Evolutionary conservation across 2,797 vertebrate species (phyloP), one percentile per base, ranked within the genome.

Genomic region (Myripristis jacobus): DNA sequence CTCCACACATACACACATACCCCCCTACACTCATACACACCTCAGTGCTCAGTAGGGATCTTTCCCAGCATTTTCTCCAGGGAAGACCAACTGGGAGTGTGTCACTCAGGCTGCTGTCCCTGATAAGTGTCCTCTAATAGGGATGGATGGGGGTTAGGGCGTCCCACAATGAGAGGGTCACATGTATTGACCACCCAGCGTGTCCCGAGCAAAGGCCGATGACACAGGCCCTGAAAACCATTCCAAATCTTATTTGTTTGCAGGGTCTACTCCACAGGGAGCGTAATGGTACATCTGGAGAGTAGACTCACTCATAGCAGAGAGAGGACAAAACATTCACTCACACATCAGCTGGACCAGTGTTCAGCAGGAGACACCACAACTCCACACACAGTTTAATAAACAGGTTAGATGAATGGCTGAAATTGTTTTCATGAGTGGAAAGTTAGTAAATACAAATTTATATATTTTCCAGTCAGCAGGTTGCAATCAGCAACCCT

Each of bases 101-200:
- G 88, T 91, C 89, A 89, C 88, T 87, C 80, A 55, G 78, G 87
- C 83, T 83, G 69, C 77, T 70, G 73, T 84, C 77, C 82, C 85
- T 89, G 87, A 91, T 91, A 87, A 89, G 83, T 88, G 88, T 89
- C 82, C 76, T 91, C 89, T 92, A 91, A 92, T 92, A 85, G 77
- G 88, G 88, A 92, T 91, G 85, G 89, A 92, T 90, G 81, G 82
- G 83, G 87, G 79, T 87, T 66, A 85, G 58, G 63, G 60, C 66
- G 62, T 72, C 88, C 86, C 21, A 62, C 88, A 82, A 83, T 74
- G 83, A 89, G 84, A 88, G 87, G 91, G 91, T 91, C 83, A 85
- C 79, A 75, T 41, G 70, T 80, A 84, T 79, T 86, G 87, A 87
- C 90, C 92, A 91, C 87, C 90, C 84, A 87, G 77, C 38, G 29